phyloP scores from a whole-genome alignment of 2,797 vertebrate genomes.

The Hydrolagus colliei region DNA sequence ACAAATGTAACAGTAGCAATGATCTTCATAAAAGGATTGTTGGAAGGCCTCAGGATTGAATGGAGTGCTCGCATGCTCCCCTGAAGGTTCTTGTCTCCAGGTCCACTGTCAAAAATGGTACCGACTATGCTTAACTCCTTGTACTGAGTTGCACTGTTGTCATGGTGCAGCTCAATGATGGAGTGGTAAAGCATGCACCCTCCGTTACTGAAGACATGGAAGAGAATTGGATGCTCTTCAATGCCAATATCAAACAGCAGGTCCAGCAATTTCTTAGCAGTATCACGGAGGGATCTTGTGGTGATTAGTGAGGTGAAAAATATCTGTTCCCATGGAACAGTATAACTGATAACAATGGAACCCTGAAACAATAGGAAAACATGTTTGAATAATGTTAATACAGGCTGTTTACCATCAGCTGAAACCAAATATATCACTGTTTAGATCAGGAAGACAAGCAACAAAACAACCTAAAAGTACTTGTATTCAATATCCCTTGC shows the following conservation, averaged over 20 bases:
- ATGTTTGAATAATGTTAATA: too few relatives aligned
- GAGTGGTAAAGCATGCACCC: conserved; percentile 94
- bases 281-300: conserved; percentile 72
- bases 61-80: conserved; percentile 75
- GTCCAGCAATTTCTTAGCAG: conserved; percentile 74
- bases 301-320: conserved; percentile 50
- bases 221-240: conserved; percentile 79
- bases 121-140: conserved; percentile 67
- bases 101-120: conserved; percentile 80
- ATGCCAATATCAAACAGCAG: conserved; percentile 81
- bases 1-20: conserved; percentile 67
- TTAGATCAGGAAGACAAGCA: too few relatives aligned
- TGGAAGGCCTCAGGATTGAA: conserved; percentile 57
- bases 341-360: too few relatives aligned
- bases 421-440: too few relatives aligned
- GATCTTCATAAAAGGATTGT: conserved; percentile 58
- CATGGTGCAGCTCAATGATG: conserved; percentile 62
- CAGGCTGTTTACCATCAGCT: too few relatives aligned
- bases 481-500: too few relatives aligned
- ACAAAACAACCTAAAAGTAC: conserved; percentile 36
- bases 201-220: conserved; percentile 89
- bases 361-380: too few relatives aligned
- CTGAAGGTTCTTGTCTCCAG: conserved; percentile 70
- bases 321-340: too few relatives aligned
- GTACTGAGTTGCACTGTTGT: conserved; percentile 61